A percentile compares a stretch with the other conserved stretches of the same genome.
Evolutionary conservation across 2,797 vertebrate species (phyloP).

Genomic region (Acanthornis magna): DNA sequence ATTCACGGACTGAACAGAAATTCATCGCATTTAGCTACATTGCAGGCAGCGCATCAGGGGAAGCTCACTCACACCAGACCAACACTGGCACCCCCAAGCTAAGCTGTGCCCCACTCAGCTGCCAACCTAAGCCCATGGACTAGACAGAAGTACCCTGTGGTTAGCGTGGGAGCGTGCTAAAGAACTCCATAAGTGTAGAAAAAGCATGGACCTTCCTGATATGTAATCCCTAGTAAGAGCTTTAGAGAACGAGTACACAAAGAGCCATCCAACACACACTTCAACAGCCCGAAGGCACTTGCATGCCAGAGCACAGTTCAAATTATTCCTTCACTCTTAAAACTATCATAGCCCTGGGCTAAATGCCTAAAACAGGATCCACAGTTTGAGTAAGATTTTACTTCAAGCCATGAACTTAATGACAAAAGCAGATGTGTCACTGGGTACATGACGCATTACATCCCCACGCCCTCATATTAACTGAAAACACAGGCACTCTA

Average conservation of each 20-base stretch:
- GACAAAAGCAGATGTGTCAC: neutral
- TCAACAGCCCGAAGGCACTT: neutral
- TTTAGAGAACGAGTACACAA: neutral
- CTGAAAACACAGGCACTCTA: neutral
- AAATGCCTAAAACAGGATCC: neutral
- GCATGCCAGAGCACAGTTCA: neutral
- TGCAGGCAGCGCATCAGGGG: neutral
- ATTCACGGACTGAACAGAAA: neutral
- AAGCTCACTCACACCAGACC: neutral
- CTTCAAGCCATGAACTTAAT: neutral
- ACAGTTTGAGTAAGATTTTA: neutral
- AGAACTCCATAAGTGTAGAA: neutral
- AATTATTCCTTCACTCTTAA: neutral
- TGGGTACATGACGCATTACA: neutral
- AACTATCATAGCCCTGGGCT: neutral
- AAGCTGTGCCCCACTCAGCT: neutral
- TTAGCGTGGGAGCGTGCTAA: rapidly evolving
- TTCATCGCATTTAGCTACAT: neutral
- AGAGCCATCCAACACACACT: neutral
- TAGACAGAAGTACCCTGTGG: neutral
- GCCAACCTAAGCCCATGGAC: neutral
- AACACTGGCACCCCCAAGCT: neutral
- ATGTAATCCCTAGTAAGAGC: neutral
- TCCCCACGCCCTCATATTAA: neutral
- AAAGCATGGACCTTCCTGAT: neutral